A percentile compares a stretch with the other conserved stretches of the same genome.
Conservation (phyloP, 2,888 invertebrate species). For the Acronicta leporina region DNA sequence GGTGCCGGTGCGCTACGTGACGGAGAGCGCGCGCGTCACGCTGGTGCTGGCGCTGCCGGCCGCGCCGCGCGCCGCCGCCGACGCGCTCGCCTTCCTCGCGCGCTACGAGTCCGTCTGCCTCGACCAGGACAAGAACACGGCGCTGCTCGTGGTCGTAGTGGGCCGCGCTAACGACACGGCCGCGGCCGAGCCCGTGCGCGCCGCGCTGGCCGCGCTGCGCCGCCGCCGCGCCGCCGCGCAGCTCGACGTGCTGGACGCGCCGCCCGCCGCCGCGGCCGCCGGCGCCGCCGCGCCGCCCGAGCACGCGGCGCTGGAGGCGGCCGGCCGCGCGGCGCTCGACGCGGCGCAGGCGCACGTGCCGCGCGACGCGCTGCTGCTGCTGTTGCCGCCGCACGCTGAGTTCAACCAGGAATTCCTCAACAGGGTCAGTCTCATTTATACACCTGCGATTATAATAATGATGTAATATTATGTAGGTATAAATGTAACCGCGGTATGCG, state of each 20-base stretch:
- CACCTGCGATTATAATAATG: not conserved
- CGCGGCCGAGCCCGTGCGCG: not conserved
- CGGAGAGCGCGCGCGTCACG: slow-evolving; percentile 95
- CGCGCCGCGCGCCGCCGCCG: slow-evolving; percentile 71
- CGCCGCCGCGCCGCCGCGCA: slow-evolving; percentile 15
- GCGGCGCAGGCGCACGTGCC: slow-evolving; percentile 82
- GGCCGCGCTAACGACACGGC: no score
- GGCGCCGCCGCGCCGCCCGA: slow-evolving; percentile 15
- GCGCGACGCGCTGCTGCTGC: slow-evolving; percentile 91
- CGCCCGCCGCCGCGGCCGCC: slow-evolving; percentile 20
- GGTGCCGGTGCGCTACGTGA: slow-evolving; percentile 97
- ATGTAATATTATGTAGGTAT: no score
- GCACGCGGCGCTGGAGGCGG: slow-evolving; percentile 87
- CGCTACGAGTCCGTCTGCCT: slow-evolving; percentile 93
- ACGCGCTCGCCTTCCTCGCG: slow-evolving; percentile 91
- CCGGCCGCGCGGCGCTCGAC: slow-evolving; percentile 89
- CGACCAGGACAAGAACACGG: slow-evolving; percentile 93
- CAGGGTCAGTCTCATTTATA: slow-evolving; percentile 87
- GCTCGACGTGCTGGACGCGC: slow-evolving; percentile 16
- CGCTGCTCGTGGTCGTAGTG: slow-evolving; percentile 92
- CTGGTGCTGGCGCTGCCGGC: slow-evolving; percentile 91
- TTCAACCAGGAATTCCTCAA: slow-evolving; percentile 96
- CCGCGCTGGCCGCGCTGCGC: not conserved
- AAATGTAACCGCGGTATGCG: no score
- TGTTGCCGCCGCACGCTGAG: slow-evolving; percentile 91